Evolutionary conservation across 2,797 vertebrate species (phyloP).

Genomic region (Propithecus perrieri): DNA sequence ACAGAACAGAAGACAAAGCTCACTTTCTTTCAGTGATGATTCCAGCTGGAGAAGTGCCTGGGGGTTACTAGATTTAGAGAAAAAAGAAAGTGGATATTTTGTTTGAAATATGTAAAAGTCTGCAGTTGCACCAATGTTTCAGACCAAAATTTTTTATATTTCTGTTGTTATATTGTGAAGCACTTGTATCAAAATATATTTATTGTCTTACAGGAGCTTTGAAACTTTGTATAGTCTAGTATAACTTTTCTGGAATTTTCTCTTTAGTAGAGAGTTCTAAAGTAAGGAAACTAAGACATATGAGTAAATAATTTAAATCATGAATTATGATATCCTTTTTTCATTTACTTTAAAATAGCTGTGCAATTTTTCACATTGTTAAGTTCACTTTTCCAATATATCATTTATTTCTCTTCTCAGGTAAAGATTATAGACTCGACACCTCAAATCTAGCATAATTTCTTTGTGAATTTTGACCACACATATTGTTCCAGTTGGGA

Average conservation of each 20-base stretch:
- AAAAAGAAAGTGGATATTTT: not conserved
- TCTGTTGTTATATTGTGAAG: not conserved
- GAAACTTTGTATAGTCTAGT: not conserved
- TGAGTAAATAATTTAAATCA: not conserved
- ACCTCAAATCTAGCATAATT: not conserved
- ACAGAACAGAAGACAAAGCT: conserved; percentile 22
- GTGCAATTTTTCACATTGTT: not conserved
- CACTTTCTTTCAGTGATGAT: not conserved
- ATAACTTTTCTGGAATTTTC: not conserved
- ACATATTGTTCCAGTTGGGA: not conserved
- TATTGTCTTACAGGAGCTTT: not conserved
- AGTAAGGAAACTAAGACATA: not conserved
- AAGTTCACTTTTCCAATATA: not conserved
- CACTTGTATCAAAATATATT: not conserved
- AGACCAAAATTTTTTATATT: not conserved
- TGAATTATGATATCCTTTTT: not conserved
- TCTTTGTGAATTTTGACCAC: not conserved
- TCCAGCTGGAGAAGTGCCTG: not conserved
- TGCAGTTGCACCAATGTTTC: not conserved
- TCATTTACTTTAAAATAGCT: not conserved
- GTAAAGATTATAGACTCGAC: not conserved
- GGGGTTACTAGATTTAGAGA: not conserved
- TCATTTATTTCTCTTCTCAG: not conserved
- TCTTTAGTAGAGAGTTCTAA: not conserved
- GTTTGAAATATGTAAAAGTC: not conserved